These are phyloP conservation scores for Vombatus ursinus DNA, from an alignment of 2,113 vertebrate genomes.

Conservation along the genomic window DNA sequence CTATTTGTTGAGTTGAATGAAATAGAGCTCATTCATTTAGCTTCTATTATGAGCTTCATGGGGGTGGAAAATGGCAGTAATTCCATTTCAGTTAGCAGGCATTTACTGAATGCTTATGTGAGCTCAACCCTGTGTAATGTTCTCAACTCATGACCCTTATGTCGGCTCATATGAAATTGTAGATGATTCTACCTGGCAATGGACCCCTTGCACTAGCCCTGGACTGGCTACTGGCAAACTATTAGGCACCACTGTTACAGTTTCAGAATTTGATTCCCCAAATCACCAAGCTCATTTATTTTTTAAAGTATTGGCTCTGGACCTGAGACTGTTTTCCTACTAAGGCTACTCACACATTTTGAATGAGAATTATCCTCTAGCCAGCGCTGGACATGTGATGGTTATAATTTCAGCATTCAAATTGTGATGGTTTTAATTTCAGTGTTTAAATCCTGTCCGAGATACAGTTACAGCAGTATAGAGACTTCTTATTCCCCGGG, in stretches of 20 bases:
- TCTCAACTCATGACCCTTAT: background rate
- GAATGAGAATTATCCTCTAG: background rate
- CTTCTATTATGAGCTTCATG: background rate
- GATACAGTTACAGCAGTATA: background rate
- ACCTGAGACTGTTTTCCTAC: background rate
- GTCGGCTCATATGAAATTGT: background rate
- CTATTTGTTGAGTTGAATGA: background rate
- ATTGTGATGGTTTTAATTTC: background rate
- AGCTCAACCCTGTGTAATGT: background rate
- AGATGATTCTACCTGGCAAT: background rate
- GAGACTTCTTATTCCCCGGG: background rate
- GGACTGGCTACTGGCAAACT: background rate
- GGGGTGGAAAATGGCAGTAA: background rate
- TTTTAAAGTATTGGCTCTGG: background rate
- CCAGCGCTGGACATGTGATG: background rate
- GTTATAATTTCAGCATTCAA: background rate
- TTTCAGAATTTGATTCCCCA: background rate
- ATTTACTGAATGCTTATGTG: background rate
- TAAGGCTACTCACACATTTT: background rate
- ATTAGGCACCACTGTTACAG: background rate
- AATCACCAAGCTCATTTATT: background rate
- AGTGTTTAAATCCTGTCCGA: background rate
- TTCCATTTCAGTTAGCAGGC: background rate
- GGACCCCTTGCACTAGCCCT: background rate
- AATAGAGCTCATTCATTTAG: background rate